Conservation (phyloP, 2,797 vertebrate genomes). For the Siniperca obscura region DNA sequence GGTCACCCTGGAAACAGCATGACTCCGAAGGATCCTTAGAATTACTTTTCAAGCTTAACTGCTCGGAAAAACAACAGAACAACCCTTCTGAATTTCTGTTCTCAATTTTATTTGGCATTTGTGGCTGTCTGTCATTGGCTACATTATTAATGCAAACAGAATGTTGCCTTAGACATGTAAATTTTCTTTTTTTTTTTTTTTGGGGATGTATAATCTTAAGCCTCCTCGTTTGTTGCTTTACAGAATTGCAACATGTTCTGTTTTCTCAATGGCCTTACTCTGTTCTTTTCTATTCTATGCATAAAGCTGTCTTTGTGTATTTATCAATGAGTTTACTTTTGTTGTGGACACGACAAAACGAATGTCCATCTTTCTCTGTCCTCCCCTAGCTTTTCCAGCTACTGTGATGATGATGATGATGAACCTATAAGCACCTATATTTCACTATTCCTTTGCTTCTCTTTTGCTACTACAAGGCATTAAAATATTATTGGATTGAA, state of each 20-base stretch:
- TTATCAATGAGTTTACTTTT: slow-evolving; percentile 72
- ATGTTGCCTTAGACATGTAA: slow-evolving; percentile 85
- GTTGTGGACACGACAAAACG: slow-evolving; percentile 71
- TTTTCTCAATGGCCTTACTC: slow-evolving; percentile 86
- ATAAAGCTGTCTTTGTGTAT: slow-evolving; percentile 82
- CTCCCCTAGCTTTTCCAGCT: slow-evolving; percentile 69
- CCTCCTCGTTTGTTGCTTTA: slow-evolving; percentile 76
- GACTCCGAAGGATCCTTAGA: slow-evolving; percentile 53
- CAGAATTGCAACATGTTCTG: slow-evolving; percentile 75
- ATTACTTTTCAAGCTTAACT: slow-evolving; percentile 57
- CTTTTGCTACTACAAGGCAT: slow-evolving; percentile 71
- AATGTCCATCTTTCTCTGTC: slow-evolving; percentile 71
- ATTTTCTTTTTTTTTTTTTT: slow-evolving; percentile 60
- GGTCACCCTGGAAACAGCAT: slow-evolving; percentile 71
- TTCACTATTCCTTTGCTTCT: slow-evolving; percentile 73
- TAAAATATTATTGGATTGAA: slow-evolving; percentile 62
- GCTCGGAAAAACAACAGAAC: slow-evolving; percentile 23
- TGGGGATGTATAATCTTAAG: slow-evolving; percentile 73
- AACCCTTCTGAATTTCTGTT: slow-evolving; percentile 31
- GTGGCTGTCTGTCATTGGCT: slow-evolving; percentile 63
- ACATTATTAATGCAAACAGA: slow-evolving; percentile 78
- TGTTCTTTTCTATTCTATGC: slow-evolving; percentile 85
- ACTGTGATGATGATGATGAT: slow-evolving; percentile 68
- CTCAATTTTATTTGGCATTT: slow-evolving; percentile 52
- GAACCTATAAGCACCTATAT: slow-evolving; percentile 73